These are phyloP conservation scores for Coregonus clupeaformis DNA, from an alignment of 2,113 vertebrate species.

Conservation along the genomic window DNA sequence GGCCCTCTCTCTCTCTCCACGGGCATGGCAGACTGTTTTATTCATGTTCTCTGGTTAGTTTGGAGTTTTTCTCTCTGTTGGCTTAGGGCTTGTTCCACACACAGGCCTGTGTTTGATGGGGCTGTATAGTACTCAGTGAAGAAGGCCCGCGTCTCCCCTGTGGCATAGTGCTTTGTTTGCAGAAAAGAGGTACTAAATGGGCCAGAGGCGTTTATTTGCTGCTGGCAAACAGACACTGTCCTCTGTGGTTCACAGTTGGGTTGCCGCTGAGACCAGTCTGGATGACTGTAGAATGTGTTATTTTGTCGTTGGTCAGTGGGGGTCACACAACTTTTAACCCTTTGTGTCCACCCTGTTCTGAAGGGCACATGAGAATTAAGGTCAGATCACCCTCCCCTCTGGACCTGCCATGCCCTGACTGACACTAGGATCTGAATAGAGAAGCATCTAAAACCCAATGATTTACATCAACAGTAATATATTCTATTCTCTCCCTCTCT, in stretches of 20 bases:
- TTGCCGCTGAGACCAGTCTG: slow-evolving; percentile 48
- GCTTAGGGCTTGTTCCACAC: slow-evolving; percentile 50
- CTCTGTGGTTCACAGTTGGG: slow-evolving; percentile 40
- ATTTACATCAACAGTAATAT: slow-evolving; percentile 63
- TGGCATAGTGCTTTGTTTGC: slow-evolving; percentile 65
- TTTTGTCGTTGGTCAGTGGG: background rate
- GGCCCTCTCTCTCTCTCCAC: background rate
- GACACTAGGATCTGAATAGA: slow-evolving; percentile 18
- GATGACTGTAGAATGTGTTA: slow-evolving; percentile 27
- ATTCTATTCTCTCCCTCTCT: slow-evolving; percentile 29
- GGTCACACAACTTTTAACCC: background rate
- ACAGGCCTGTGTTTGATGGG: slow-evolving; percentile 57
- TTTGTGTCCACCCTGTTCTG: no score
- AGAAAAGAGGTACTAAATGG: slow-evolving; percentile 58
- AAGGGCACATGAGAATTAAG: no score
- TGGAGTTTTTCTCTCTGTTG: slow-evolving; percentile 5
- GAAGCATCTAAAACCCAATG: slow-evolving; percentile 27
- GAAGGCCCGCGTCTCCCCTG: slow-evolving; percentile 52
- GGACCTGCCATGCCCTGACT: slow-evolving; percentile 39
- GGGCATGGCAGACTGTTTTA: slow-evolving; percentile 39
- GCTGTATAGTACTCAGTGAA: slow-evolving; percentile 32
- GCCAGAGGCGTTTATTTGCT: slow-evolving; percentile 70
- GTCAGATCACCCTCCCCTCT: slow-evolving; percentile 19
- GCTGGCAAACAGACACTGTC: slow-evolving; percentile 67
- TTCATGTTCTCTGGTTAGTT: slow-evolving; percentile 48